Conservation (phyloP, 2,888 invertebrate genomes). For the Alsophila aescularia region DNA sequence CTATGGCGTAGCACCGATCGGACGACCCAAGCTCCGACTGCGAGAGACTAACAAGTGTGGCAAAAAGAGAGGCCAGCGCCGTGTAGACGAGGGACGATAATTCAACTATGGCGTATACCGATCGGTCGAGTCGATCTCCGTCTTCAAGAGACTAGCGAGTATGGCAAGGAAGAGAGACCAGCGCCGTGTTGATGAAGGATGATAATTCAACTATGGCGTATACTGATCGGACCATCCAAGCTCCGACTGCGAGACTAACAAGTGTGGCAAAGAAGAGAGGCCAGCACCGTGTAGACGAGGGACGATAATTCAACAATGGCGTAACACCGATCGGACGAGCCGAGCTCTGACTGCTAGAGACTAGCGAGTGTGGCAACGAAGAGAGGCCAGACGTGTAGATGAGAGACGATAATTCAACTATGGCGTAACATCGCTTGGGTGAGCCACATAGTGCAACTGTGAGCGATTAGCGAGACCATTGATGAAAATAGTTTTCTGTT, state of each 20-base stretch:
- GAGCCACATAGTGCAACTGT: background rate
- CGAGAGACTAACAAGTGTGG: slow-evolving; percentile 5
- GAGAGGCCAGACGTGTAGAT: slow-evolving; percentile 49
- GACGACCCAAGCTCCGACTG: slow-evolving; percentile 18
- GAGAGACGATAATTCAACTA: slow-evolving; percentile 29
- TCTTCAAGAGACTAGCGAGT: slow-evolving; percentile 8
- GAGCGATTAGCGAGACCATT: background rate
- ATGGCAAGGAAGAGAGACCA: slow-evolving; percentile 13
- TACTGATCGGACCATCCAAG: background rate
- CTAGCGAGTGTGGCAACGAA: slow-evolving; percentile 1
- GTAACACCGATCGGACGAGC: slow-evolving; percentile 26
- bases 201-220: slow-evolving; percentile 49
- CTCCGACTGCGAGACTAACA: background rate
- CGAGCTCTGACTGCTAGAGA: slow-evolving; percentile 14
- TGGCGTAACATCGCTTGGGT: background rate
- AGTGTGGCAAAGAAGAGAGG: background rate
- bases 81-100: slow-evolving; percentile 58
- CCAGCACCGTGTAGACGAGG: slow-evolving; percentile 50
- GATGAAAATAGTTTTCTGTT: no score
- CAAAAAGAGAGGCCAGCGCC: no score
- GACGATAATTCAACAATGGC: slow-evolving; percentile 55
- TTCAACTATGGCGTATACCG: slow-evolving; percentile 45
- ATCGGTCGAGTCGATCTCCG: slow-evolving; percentile 18
- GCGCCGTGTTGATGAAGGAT: slow-evolving; percentile 52
- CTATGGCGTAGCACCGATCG: slow-evolving; percentile 34